Evolutionary conservation across 2,113 vertebrate genomes (phyloP), one percentile per base, ranked within the genome.

Genomic region (Salminus brasiliensis): DNA sequence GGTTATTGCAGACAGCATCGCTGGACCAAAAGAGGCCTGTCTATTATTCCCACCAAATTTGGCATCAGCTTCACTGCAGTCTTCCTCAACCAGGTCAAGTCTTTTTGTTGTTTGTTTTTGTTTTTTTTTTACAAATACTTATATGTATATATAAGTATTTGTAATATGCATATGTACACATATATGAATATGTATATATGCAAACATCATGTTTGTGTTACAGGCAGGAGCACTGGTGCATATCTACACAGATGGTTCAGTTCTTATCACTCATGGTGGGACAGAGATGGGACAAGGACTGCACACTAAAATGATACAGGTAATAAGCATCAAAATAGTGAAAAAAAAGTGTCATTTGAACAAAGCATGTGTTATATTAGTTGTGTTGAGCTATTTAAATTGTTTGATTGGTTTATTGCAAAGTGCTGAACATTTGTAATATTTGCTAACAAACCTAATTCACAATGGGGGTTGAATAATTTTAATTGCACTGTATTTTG

Each of bases 291-390:
- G 98, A 43, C 97, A 99, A 86, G 98, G 98, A 1, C 95, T 99
- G 27, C 97, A 99, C 85, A 99, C 98, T 74, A 99, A 98, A 91
- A 98, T 99, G 97, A 88, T 98, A 52, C 98, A 99, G 95, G 98
- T 99, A 91, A 84, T 25, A 10, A 1, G 6, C 41, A 27, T 12
- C 49, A 72, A 39, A 43, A 53, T n/a, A n/a, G n/a, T n/a, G n/a
- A n/a, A n/a, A n/a, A n/a, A n/a, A n/a, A n/a, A n/a, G n/a, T n/a
- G n/a, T n/a, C n/a, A n/a, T n/a, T n/a, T n/a, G n/a, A n/a, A n/a
- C n/a, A n/a, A n/a, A n/a, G n/a, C n/a, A n/a, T n/a, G n/a, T n/a
- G n/a, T n/a, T n/a, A n/a, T n/a, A n/a, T n/a, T n/a, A n/a, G n/a
- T n/a, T n/a, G n/a, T n/a, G n/a, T n/a, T n/a, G n/a, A n/a, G n/a